Percentiles rank a stretch among this genome's conserved stretches.
phyloP scores from a whole-genome alignment of 2,797 vertebrate genomes.

The Tapera naevia region DNA sequence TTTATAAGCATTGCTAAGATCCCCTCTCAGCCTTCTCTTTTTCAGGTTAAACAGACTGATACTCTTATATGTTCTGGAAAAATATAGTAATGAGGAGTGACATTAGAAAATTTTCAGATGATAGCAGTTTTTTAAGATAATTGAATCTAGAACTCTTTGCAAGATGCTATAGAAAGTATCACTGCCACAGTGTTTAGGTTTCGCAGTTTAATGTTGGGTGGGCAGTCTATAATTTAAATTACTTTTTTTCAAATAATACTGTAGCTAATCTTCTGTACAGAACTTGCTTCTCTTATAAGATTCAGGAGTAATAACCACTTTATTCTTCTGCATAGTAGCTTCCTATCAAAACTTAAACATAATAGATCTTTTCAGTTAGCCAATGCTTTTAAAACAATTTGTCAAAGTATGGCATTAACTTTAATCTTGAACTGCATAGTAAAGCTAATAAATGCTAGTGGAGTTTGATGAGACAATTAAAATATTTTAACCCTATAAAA shows the following conservation, averaged over 20 bases:
- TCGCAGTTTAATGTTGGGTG: neutral
- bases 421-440: neutral
- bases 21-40: no score
- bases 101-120: neutral
- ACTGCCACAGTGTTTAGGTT: neutral
- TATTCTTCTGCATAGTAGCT: neutral
- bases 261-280: neutral
- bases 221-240: neutral
- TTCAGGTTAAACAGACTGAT: no score
- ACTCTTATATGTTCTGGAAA: neutral
- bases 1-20: no score
- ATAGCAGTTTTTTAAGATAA: neutral
- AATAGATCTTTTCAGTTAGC: neutral
- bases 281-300: neutral
- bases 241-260: neutral
- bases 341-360: neutral
- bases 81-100: neutral
- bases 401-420: neutral
- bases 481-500: neutral
- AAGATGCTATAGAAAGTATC: neutral
- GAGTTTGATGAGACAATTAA: neutral
- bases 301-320: neutral
- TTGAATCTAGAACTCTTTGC: neutral
- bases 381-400: neutral
- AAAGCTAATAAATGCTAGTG: neutral